These are phyloP conservation scores for Cryptophagus acutangulus DNA, from an alignment of 2,888 invertebrate genomes.

Conservation along the genomic window DNA sequence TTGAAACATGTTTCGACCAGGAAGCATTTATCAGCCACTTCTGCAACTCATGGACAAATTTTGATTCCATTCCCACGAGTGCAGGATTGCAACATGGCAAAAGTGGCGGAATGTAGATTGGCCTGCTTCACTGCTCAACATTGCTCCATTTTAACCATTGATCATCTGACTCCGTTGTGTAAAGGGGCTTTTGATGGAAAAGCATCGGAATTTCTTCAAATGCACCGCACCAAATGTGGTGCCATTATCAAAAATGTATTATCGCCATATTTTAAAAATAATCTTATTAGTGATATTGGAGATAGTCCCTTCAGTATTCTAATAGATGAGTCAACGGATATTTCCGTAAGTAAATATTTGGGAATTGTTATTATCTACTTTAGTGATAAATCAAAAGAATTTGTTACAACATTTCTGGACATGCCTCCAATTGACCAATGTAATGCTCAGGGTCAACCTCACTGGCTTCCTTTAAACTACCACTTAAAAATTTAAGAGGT, in stretches of 20 bases:
- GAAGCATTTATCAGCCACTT: no score
- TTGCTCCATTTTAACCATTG: no score
- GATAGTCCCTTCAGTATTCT: slow-evolving; percentile 19
- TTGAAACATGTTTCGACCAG: no score
- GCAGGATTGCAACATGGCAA: no score
- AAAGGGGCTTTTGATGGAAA: no score
- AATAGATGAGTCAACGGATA: slow-evolving; percentile 27
- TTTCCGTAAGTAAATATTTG: slow-evolving; percentile 22
- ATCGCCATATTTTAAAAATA: slow-evolving; percentile 19
- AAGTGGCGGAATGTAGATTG: no score
- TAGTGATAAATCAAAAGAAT: slow-evolving; percentile 20
- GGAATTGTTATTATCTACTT: slow-evolving; percentile 23
- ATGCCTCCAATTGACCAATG: slow-evolving; percentile 17
- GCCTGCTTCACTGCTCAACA: no score
- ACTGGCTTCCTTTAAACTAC: background rate
- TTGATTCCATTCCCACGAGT: no score
- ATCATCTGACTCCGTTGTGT: no score
- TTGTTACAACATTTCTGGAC: slow-evolving; percentile 25
- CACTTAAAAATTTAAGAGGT: slow-evolving; percentile 24
- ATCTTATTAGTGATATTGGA: slow-evolving; percentile 20
- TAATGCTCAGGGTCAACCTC: slow-evolving; percentile 21
- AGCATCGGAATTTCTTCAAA: slow-evolving; percentile 13
- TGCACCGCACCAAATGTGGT: slow-evolving; percentile 22
- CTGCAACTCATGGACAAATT: no score
- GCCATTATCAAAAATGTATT: slow-evolving; percentile 23